Evolutionary conservation across 2,113 vertebrate species (phyloP), one percentile per base, ranked within the genome.

Genomic region (Symphodus melops): DNA sequence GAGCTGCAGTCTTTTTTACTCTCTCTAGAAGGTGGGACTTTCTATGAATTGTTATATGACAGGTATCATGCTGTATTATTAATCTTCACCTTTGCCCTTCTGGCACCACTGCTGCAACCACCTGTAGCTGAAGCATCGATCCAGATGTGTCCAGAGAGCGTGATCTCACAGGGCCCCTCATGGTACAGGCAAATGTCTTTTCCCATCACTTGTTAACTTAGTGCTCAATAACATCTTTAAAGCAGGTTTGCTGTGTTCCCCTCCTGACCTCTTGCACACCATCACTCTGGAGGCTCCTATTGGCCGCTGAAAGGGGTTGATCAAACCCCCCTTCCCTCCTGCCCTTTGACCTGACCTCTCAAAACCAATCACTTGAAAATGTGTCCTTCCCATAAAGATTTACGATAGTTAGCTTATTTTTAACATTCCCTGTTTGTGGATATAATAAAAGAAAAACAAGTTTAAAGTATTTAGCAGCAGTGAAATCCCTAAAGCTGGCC

Each of bases 361-460:
- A 75, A 73, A 74, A 58, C 20, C 42, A 66, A 37, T 77, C 72
- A 68, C 71, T 78, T 5, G 10, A 68, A 67, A 76, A 75, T 17
- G 20, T 17, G 12, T 39, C 49, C 60, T 23, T 23, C 44, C 52
- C 57, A 23, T 20, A 37, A 48, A 72, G 63, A 68, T 78, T 75
- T 74, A 57, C 64, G 63, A 69, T n/a, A 48, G 46, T 5, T 17
- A 5, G 36, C 9, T 80, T 90, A 84, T 92, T 87, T 86, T 83
- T 85, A 89, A 77, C 56, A 52, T 71, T 58, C n/a, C 61, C 11
- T 70, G 23, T 89, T 87, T 81, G 79, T 84, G 51, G 63, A 72
- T 66, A 25, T 68, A 65, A 75, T 75, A 72, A 87, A 87, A 84
- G 84, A 87, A 90, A 81, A 86, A 88, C 74, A 88, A 16, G 61